Evolutionary conservation across 2,888 invertebrate genomes (phyloP).

Genomic region (Hydrotaea diabolus): DNA sequence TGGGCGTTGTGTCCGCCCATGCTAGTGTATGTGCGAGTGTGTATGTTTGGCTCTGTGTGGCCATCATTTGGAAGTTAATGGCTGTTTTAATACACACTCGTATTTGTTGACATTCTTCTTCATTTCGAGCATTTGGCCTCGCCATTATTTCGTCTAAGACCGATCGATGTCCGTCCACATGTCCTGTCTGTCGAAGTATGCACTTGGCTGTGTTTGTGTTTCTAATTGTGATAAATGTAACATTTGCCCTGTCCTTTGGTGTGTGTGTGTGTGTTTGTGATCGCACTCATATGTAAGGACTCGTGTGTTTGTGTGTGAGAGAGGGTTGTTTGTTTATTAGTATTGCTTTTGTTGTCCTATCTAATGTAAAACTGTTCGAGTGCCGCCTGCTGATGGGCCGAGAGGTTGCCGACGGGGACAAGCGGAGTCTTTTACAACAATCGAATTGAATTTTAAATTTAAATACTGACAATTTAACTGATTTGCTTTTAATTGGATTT

Average conservation of each 20-base stretch:
- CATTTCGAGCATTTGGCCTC: conserved; percentile 25
- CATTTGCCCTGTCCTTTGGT: conserved; percentile 51
- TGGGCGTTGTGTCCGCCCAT: not conserved
- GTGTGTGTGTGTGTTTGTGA: conserved; percentile 38
- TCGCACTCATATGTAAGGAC: no score
- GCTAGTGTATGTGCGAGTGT: not conserved
- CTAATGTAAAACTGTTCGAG: not conserved
- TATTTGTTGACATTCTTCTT: conserved; percentile 52
- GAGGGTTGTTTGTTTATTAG: conserved; percentile 65
- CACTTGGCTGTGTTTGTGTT: not conserved
- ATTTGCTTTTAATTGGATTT: conserved; percentile 62
- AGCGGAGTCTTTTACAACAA: conserved; percentile 28
- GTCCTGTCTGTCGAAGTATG: not conserved
- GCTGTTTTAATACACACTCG: conserved; percentile 32
- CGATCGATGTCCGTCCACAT: not conserved
- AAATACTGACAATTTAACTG: conserved; percentile 60
- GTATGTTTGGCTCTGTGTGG: not conserved
- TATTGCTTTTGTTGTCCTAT: conserved; percentile 17
- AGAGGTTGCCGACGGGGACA: not conserved
- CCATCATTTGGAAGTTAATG: conserved; percentile 39
- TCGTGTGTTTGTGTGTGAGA: conserved; percentile 30
- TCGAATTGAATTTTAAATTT: conserved; percentile 55
- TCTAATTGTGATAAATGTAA: conserved; percentile 48
- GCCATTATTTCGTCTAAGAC: conserved; percentile 36
- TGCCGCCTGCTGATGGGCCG: no score